These are phyloP conservation scores for Ceratoteleas bidentatus DNA, from an alignment of 1,140 invertebrate species.

Conservation along the genomic window DNA sequence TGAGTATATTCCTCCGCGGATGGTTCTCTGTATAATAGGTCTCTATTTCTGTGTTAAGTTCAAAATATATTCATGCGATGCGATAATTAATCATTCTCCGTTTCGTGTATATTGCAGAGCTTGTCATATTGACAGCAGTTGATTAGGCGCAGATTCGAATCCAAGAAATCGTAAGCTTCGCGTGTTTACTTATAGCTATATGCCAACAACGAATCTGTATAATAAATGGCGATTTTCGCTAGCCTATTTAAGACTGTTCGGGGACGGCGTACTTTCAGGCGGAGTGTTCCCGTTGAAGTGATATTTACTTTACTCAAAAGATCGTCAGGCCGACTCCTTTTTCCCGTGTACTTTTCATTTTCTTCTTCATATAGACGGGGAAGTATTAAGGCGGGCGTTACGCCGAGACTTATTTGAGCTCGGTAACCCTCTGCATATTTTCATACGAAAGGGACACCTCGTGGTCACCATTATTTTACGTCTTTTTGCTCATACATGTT, in stretches of 20 bases:
- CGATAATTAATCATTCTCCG: too few relatives aligned
- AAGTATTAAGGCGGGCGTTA: constrained; percentile 30
- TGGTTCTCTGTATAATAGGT: too few relatives aligned
- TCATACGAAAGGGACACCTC: constrained; percentile 39
- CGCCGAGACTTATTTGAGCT: constrained; percentile 28
- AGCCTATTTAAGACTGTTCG: constrained; percentile 23
- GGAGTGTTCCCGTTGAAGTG: constrained; percentile 18
- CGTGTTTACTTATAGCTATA: neutral
- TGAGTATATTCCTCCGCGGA: too few relatives aligned
- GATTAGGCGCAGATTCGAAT: neutral
- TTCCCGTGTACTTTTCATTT: constrained; percentile 59
- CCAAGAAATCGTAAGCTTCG: neutral
- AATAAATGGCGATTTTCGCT: neutral
- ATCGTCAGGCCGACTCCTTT: constrained; percentile 38
- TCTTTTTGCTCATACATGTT: constrained; percentile 31
- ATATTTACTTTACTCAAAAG: constrained; percentile 48
- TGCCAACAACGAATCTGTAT: neutral
- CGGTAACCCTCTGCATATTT: constrained; percentile 30
- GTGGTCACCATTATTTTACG: constrained; percentile 35
- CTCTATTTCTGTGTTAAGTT: too few relatives aligned
- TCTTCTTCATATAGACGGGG: constrained; percentile 51
- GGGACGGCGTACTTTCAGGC: constrained; percentile 22
- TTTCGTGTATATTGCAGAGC: too few relatives aligned
- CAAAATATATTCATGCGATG: too few relatives aligned
- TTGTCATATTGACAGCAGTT: too few relatives aligned